Base-by-base conservation (phyloP, 2,797 vertebrate genomes). In the Pachyuromys duprasi region DNA sequence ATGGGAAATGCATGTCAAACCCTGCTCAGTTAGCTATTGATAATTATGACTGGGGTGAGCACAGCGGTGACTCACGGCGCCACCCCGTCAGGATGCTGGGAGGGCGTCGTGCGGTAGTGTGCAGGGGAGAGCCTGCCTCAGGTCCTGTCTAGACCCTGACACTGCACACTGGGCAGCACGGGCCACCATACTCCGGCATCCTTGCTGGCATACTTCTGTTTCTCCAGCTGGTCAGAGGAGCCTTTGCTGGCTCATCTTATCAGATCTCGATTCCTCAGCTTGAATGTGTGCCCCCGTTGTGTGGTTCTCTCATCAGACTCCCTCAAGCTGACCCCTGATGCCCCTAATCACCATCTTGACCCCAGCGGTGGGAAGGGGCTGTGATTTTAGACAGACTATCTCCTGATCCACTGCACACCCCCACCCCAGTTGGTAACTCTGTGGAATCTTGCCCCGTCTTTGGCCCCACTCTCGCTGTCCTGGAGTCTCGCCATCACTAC, bases 1-100 rank as follows among this genome's bases (percentile, higher is more conserved):
- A 69, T 93, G 63, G 83, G 94, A 87, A 94, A 57, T 76, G 14
- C 17, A 22, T 70, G 86, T 49, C 42, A 84, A 95, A 89, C 70
- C 12, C 72, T 60, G 76, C 49, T 65, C 42, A 86, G 74, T 79
- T 93, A 89, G 70, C 20, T 70, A 20, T 60, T 84, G 62, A 62
- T 81, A 57, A n/a, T n/a, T 63, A 65, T n/a, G 62, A 24, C n/a
- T 31, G 9, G 22, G 26, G 0, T 33, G 28, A 5, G 13, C 65
- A 0, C 3, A 12, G 24, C 5, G 39, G 6, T 33, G 39, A 87
- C 12, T 82, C 74, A 4, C 3, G 91, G n/a, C 63, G 18, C 15
- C 62, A 75, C 12, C 28, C 22, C 12, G 1, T 14, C n/a, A 33
- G 42, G 42, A 20, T 62, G 42, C 60, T 95, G 28, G 70, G 91